These are phyloP conservation scores for Ditula angustiorana DNA, from an alignment of 2,888 invertebrate species.

Conservation along the genomic window DNA sequence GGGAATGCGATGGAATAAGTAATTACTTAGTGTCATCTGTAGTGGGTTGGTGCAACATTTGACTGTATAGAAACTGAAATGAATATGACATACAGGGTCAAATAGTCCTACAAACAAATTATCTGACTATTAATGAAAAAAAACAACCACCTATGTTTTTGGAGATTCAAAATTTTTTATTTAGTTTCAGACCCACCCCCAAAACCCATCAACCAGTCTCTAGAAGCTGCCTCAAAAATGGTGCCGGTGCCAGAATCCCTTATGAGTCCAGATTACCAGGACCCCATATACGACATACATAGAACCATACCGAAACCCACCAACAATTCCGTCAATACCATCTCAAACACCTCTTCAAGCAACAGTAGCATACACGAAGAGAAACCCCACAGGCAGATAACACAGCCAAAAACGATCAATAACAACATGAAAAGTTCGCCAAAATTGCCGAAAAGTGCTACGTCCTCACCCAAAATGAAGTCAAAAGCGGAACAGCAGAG, in stretches of 20 bases:
- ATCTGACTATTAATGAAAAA: too few species aligned
- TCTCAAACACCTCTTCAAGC: constrained; percentile 66
- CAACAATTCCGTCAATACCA: constrained; percentile 54
- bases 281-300: constrained; percentile 80
- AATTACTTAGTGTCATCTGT: background rate
- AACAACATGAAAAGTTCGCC: constrained; percentile 74
- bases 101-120: too few species aligned
- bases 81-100: too few species aligned
- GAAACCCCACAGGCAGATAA: constrained; percentile 53
- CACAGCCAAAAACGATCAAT: constrained; percentile 48
- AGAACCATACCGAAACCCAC: constrained; percentile 65
- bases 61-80: too few species aligned
- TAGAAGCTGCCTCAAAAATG: constrained; percentile 94
- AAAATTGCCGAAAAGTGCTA: constrained; percentile 76
- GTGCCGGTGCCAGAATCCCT: constrained; percentile 95
- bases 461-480: constrained; percentile 77
- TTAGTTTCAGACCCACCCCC: constrained; percentile 39
- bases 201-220: constrained; percentile 81
- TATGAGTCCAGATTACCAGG: constrained; percentile 92
- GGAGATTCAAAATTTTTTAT: background rate
- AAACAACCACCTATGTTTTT: too few species aligned
- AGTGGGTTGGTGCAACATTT: background rate
- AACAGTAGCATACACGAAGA: constrained; percentile 73
- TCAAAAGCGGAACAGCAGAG: constrained; percentile 71
- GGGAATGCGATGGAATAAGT: background rate